Base-by-base conservation (phyloP, 2,113 vertebrate species). In the Marmota monax region DNA sequence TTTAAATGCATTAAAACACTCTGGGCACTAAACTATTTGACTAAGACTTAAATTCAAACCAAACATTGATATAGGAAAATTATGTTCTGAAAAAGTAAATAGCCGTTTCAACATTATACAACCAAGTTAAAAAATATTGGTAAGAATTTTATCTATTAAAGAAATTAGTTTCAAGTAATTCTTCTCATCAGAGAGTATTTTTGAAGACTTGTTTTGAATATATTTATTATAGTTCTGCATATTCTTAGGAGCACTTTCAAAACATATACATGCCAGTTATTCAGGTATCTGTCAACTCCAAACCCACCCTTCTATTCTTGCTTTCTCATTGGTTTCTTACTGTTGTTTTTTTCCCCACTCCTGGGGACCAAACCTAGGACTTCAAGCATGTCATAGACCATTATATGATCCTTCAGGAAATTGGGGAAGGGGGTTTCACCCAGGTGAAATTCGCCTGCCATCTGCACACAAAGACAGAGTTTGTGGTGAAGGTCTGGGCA, bases 11-110 rank as follows among this genome's bases (percentile, higher is more conserved):
- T 51, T 70, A 25, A 88, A 42, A 18, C 2, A 42, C 22, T 27
- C 42, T 58, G 51, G 29, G 63, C n/a, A 51, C 29, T 63, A 51
- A 84, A 51, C 9, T 48, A 39, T 20, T 88, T 88, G 48, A 51
- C 61, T 84, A 70, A 88, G 61, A 61, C 65, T 51, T 61, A 88
- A 76, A 70, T 70, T 42, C 7, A 84, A 78, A 79, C 14, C 86
- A 84, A 93, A 79, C 63, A 84, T 5, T 84, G 42, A 53, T 79
- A 65, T 22, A 73, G 72, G 53, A 93, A 78, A 89, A 78, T 84
- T 7, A 84, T 53, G 22, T 53, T 79, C 72, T 84, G 39, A 39
- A 84, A 78, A 84, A 93, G 29, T 27, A 69, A 84, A 76, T 5
- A 39, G 5, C 25, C 27, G 14, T 45, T 93, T 90, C 65, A 45